These are phyloP conservation scores for Arvicanthis niloticus DNA, from an alignment of 2,113 vertebrate genomes.

Conservation along the genomic window DNA sequence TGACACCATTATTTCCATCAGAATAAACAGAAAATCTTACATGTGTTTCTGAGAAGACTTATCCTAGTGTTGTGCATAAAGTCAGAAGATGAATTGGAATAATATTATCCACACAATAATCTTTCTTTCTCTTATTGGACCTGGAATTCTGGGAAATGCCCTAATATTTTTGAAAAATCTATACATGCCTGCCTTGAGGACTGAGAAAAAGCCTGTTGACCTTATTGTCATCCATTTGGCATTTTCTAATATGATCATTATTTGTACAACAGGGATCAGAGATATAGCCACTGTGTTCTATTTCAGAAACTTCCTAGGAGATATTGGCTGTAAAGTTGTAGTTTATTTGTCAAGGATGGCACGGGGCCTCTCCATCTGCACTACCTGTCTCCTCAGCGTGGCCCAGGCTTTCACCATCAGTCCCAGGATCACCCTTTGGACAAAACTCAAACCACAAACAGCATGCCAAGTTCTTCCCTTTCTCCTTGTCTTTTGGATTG, in stretches of 20 bases:
- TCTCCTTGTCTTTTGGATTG: background rate
- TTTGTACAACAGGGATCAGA: background rate
- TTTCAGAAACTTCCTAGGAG: background rate
- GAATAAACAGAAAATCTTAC: background rate
- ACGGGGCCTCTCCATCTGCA: background rate
- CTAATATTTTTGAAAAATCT: too few species aligned
- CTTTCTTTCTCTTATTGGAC: too few species aligned
- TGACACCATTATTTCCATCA: background rate
- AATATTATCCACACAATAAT: too few species aligned
- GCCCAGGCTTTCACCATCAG: background rate
- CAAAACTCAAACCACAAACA: background rate
- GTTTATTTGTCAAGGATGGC: background rate
- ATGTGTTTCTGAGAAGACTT: background rate
- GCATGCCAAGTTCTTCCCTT: background rate
- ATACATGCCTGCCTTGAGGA: too few species aligned
- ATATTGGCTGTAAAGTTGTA: background rate
- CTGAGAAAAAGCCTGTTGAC: background rate
- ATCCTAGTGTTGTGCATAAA: background rate
- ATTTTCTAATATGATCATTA: background rate
- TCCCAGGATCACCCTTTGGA: background rate
- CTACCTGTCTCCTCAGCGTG: background rate
- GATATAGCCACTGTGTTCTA: background rate
- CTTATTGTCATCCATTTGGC: conserved; percentile 11
- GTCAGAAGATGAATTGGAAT: too few species aligned
- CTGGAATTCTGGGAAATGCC: too few species aligned